Evolutionary conservation across 2,888 invertebrate species (phyloP).

Genomic region (Vesta saturnalis): DNA sequence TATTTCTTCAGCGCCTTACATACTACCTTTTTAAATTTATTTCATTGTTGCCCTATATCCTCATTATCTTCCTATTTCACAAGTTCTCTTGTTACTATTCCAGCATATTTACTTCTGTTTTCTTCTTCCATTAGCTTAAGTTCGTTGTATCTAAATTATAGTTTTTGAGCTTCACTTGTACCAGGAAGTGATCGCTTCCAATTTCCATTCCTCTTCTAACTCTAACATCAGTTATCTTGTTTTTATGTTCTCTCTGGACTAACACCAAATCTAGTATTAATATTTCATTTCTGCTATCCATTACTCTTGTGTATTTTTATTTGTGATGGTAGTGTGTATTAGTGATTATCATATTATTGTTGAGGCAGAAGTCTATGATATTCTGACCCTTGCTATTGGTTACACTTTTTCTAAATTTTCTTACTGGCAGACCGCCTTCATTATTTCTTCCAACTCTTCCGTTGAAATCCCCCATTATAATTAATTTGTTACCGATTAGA

Average conservation of each 20-base stretch:
- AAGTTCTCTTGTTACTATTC: not conserved
- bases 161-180: not conserved
- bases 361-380: not conserved
- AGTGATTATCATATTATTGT: not conserved
- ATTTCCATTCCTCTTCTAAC: not conserved
- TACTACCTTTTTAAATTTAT: not conserved
- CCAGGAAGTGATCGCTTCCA: not conserved
- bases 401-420: too few relatives aligned
- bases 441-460: too few relatives aligned
- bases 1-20: not conserved
- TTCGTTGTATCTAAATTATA: not conserved
- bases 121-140: not conserved
- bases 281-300: not conserved
- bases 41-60: not conserved
- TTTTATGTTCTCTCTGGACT: not conserved
- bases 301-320: not conserved
- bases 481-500: too few relatives aligned
- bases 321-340: not conserved
- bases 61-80: not conserved
- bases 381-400: not conserved
- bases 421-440: too few relatives aligned
- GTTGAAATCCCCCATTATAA: too few relatives aligned
- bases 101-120: not conserved
- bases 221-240: not conserved
- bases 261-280: not conserved